These are phyloP conservation scores for Lysandra bellargus DNA, from an alignment of 2,888 invertebrate species.

Conservation along the genomic window DNA sequence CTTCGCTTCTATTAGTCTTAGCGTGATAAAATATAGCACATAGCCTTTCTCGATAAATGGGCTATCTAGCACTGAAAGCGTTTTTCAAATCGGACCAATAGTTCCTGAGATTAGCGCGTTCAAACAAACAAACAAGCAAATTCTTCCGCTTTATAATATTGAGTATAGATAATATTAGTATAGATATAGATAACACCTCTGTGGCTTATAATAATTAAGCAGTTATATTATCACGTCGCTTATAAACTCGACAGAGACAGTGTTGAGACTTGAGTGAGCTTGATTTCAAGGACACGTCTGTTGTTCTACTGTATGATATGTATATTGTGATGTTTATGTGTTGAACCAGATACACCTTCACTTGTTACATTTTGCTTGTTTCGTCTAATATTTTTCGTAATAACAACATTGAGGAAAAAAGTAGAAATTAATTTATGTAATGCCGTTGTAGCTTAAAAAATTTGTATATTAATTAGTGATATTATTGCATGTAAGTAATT, in stretches of 20 bases:
- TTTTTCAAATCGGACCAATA: too few species aligned
- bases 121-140: too few species aligned
- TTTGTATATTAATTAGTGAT: background rate
- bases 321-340: background rate
- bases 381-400: background rate
- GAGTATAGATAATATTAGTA: too few species aligned
- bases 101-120: too few species aligned
- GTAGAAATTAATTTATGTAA: slow-evolving; percentile 1
- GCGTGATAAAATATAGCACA: too few species aligned
- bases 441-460: background rate
- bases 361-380: background rate
- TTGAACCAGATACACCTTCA: background rate
- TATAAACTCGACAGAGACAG: background rate
- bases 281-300: background rate
- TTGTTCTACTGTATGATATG: background rate
- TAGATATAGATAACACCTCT: too few species aligned
- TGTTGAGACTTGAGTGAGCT: background rate
- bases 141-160: too few species aligned
- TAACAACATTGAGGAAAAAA: slow-evolving; percentile 6
- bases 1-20: too few species aligned
- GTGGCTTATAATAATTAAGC: too few species aligned
- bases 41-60: too few species aligned
- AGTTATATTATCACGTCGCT: background rate
- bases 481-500: background rate
- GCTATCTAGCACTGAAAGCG: too few species aligned